Conservation (phyloP, 2,888 invertebrate genomes). For the Octonoba sinensis region DNA sequence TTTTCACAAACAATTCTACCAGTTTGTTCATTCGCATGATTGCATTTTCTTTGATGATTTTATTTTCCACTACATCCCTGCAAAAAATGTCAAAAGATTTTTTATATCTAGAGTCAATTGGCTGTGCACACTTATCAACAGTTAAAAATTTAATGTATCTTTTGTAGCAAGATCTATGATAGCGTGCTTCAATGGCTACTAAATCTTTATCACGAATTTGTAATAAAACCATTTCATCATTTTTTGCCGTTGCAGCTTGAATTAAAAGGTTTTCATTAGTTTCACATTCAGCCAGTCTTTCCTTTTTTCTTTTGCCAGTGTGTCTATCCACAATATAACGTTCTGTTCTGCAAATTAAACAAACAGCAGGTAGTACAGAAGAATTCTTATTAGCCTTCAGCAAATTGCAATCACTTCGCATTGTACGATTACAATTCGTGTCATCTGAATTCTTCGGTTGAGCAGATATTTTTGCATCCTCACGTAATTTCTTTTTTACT, state of each 20-base stretch:
- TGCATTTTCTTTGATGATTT: slow-evolving; percentile 5
- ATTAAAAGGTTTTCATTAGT: neutral
- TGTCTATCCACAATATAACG: neutral
- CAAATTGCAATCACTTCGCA: neutral
- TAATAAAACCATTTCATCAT: too few relatives aligned
- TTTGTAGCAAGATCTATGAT: slow-evolving; percentile 1
- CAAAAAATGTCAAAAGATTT: slow-evolving; percentile 1
- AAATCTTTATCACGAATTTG: neutral
- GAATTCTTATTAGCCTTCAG: neutral
- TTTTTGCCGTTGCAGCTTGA: neutral
- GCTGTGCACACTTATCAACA: neutral
- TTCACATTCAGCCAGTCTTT: neutral
- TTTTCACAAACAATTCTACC: too few relatives aligned
- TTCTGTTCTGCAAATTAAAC: neutral
- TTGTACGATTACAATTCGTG: neutral
- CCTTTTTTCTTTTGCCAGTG: neutral
- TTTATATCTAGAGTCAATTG: neutral
- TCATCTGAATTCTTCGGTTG: neutral
- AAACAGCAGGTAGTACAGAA: neutral
- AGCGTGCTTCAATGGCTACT: slow-evolving; percentile 3
- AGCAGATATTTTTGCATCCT: neutral
- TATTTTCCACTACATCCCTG: neutral
- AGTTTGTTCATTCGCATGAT: neutral
- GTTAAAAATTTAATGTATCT: slow-evolving; percentile 2
- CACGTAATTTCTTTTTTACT: neutral